These are phyloP conservation scores for Montipora capricornis DNA, from an alignment of 64 coral and sea anemone species.

Conservation along the genomic window DNA sequence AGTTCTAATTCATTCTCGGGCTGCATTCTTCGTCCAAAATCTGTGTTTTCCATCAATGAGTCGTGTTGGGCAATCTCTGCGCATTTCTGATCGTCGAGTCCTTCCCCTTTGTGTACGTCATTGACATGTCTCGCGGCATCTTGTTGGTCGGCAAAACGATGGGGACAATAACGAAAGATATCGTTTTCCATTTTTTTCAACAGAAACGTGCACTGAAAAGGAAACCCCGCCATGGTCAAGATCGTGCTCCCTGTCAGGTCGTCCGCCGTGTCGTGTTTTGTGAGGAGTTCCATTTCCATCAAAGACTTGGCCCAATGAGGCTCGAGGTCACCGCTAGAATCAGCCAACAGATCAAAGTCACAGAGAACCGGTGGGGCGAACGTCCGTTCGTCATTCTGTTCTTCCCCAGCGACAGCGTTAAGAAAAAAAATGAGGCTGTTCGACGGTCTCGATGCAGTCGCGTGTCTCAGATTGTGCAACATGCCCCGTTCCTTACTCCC, in stretches of 20 bases:
- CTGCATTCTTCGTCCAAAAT: not conserved
- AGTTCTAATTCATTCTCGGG: not conserved
- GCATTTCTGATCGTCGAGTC: not conserved
- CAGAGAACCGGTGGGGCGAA: not conserved
- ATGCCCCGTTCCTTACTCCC: not conserved
- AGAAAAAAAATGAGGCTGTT: not conserved
- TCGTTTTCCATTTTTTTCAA: not conserved
- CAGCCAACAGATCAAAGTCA: not conserved
- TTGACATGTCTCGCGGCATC: not conserved
- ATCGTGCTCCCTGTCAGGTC: not conserved
- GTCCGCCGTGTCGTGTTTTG: not conserved
- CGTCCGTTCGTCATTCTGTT: not conserved
- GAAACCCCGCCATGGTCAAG: not conserved
- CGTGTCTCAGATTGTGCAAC: conserved; percentile 2
- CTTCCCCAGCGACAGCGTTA: not conserved
- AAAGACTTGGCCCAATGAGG: not conserved
- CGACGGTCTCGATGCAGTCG: not conserved
- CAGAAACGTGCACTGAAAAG: not conserved
- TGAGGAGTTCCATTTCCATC: not conserved
- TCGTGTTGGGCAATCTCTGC: not conserved
- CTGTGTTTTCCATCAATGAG: not conserved
- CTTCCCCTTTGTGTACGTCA: not conserved
- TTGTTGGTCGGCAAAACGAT: not conserved
- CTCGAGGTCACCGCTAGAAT: not conserved
- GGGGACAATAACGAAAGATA: not conserved